Conservation (phyloP, 2,888 invertebrate genomes). For the Petrolisthes cinctipes region DNA sequence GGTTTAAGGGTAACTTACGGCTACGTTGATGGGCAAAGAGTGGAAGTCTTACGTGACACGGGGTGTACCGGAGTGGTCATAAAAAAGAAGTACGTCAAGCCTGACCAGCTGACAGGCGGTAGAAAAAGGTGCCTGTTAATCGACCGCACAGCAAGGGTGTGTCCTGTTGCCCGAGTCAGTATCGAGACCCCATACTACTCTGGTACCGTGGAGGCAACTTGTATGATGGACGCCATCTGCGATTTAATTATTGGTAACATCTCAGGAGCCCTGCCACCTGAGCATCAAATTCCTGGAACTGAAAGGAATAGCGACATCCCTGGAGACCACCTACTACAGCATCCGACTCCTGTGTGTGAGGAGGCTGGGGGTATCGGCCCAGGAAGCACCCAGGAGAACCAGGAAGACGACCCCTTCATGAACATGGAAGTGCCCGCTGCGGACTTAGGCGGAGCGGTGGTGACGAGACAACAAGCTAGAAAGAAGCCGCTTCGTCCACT, state of each 20-base stretch:
- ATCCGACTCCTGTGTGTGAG: not conserved
- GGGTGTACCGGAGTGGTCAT: not conserved
- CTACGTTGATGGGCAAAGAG: not conserved
- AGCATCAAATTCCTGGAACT: not conserved
- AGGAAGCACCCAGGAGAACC: not conserved
- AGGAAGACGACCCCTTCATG: not conserved
- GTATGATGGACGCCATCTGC: not conserved
- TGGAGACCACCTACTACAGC: not conserved
- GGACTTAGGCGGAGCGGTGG: not conserved
- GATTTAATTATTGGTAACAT: slow-evolving; percentile 15
- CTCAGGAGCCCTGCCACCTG: not conserved
- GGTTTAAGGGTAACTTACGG: not conserved
- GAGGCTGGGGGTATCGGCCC: not conserved
- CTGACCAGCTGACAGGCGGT: not conserved
- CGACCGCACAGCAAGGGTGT: not conserved
- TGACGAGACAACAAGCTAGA: not conserved
- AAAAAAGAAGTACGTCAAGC: not conserved
- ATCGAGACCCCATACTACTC: not conserved
- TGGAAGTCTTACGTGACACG: not conserved
- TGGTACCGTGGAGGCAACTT: not conserved
- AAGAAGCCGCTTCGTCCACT: not conserved
- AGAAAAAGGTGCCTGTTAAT: not conserved
- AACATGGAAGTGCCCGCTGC: not conserved
- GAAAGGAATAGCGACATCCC: not conserved
- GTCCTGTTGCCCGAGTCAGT: slow-evolving; percentile 4